Base-by-base conservation (phyloP, 2,113 vertebrate species). In the Gymnogyps californianus region DNA sequence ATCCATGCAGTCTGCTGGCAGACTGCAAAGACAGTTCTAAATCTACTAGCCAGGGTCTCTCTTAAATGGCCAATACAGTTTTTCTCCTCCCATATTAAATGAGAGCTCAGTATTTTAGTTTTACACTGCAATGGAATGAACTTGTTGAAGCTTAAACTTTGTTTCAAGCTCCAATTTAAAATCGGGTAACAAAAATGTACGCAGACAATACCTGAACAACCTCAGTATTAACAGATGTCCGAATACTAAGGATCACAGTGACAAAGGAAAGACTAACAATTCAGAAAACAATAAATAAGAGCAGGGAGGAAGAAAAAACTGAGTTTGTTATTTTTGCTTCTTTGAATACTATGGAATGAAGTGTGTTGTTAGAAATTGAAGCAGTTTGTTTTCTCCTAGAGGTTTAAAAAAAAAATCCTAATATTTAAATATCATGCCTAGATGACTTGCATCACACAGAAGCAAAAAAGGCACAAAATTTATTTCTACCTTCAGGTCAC, bases 181-280 rank as follows among this genome's bases (percentile, higher is more conserved):
- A 83, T 51, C 13, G 17, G 20, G 6, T 57, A 71, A 78, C 31
- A 81, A 52, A 61, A 54, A 66, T 29, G 40, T 3, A 76, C 76
- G 13, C 11, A 65, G 28, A 71, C 5, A 64, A 42, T 36, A 85
- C 22, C 16, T 5, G 31, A 93, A 75, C 6, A 19, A 82, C 7
- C 3, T 70, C 31, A 29, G 4, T 21, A 54, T 13, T 29, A 26
- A 44, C 57, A 76, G 28, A 59, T 13, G 38, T 22, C 22, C 34
- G 3, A 55, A 34, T 36, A 52, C 26, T 46, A 51, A 34, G 20
- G 32, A 80, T 61, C 10, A 52, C 0, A 0, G 17, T 36, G 13
- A 71, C 42, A 52, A 79, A 52, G 18, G 7, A 11, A 84, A 82
- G 16, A 58, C 18, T 65, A 70, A 32, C 17, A 78, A 16, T 54